Conservation (phyloP, 2,797 vertebrate species). For the Fratercula arctica region DNA sequence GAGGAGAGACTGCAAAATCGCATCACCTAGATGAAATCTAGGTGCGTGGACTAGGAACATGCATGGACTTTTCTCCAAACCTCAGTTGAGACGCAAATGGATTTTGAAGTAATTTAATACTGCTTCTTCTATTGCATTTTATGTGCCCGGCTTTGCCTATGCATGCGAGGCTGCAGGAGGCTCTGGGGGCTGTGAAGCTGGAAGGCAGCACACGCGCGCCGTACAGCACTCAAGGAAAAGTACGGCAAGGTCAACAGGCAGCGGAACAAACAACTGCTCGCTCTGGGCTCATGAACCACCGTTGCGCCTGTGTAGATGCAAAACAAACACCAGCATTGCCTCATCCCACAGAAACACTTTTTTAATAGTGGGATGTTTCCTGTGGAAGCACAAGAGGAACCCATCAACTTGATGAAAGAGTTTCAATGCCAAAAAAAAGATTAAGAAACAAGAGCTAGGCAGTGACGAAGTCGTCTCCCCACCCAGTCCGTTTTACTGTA, state of each 20-base stretch:
- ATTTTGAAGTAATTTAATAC: not conserved
- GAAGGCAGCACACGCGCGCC: not conserved
- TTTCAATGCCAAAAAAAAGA: not conserved
- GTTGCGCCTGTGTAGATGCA: not conserved
- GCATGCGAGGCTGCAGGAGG: not conserved
- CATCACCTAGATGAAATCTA: not conserved
- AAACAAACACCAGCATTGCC: not conserved
- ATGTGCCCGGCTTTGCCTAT: rapidly evolving
- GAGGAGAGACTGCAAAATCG: not conserved
- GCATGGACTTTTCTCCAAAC: not conserved
- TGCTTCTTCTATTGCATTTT: not conserved
- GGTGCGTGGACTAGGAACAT: not conserved
- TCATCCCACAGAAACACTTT: not conserved
- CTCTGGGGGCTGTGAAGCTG: not conserved
- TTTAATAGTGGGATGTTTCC: not conserved
- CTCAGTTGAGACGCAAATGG: not conserved
- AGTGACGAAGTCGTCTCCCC: not conserved
- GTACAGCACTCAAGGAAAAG: not conserved
- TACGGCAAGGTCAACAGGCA: not conserved
- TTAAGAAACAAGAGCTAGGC: not conserved
- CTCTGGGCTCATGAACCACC: not conserved
- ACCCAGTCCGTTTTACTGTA: not conserved
- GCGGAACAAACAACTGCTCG: not conserved
- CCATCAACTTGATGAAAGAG: not conserved
- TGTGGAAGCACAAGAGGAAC: not conserved